Conservation (phyloP, 2,797 vertebrate genomes). For the Sebastes matsubarae region DNA sequence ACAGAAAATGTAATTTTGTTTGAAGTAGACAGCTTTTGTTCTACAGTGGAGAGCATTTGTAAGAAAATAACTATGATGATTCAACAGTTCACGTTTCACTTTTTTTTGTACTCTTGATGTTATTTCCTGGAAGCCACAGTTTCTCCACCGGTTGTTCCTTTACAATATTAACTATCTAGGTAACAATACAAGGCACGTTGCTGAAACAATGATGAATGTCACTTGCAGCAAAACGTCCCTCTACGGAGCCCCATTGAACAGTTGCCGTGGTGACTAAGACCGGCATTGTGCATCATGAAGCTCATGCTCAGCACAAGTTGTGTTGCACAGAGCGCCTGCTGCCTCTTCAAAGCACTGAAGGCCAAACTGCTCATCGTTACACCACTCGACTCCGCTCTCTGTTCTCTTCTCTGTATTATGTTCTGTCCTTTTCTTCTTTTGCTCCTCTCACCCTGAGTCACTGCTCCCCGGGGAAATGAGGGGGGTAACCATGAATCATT, state of each 20-base stretch:
- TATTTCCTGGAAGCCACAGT: background rate
- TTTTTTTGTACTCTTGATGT: background rate
- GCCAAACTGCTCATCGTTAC: conserved; percentile 75
- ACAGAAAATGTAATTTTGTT: background rate
- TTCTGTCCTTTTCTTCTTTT: conserved; percentile 51
- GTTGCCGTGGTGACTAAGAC: conserved; percentile 78
- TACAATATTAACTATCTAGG: background rate
- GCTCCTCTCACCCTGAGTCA: conserved; percentile 74
- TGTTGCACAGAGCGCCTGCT: conserved; percentile 52
- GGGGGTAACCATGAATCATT: conserved; percentile 75
- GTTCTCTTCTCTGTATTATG: conserved; percentile 44
- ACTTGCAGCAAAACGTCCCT: conserved; percentile 23
- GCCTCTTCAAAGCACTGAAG: conserved; percentile 75
- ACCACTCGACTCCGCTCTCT: conserved; percentile 37
- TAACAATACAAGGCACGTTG: background rate
- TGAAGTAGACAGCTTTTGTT: background rate
- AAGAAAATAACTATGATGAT: background rate
- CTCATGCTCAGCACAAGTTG: conserved; percentile 63
- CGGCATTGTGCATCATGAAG: conserved; percentile 59
- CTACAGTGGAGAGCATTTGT: background rate
- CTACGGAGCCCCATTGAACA: conserved; percentile 44
- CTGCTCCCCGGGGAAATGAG: conserved; percentile 65
- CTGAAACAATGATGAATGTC: conserved; percentile 38
- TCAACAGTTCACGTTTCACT: background rate
- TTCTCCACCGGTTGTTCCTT: background rate